Evolutionary conservation across 2,113 vertebrate species (phyloP).

Genomic region (Phoenicopterus ruber): DNA sequence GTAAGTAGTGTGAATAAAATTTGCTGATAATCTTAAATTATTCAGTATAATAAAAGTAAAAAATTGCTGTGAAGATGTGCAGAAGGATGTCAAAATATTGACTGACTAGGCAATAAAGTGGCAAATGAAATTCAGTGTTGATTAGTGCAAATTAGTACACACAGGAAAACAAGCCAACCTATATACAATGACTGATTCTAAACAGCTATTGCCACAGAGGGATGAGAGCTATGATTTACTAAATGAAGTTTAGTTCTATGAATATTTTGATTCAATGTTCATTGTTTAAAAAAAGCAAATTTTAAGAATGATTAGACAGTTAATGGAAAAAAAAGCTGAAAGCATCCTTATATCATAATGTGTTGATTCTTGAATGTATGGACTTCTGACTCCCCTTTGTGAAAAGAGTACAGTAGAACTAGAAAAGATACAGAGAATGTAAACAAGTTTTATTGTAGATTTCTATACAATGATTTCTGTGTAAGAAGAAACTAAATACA

Average conservation of each 20-base stretch:
- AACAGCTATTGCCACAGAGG: background rate
- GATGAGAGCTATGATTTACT: background rate
- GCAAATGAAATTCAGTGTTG: background rate
- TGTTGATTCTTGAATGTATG: background rate
- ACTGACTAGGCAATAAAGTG: background rate
- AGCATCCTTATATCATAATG: background rate
- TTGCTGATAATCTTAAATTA: background rate
- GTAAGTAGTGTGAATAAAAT: background rate
- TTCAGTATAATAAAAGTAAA: background rate
- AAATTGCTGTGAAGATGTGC: background rate
- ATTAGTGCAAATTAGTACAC: background rate
- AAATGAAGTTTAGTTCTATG: background rate
- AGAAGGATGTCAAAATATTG: conserved; percentile 20
- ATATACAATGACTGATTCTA: background rate
- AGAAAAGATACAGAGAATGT: background rate
- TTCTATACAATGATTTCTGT: background rate
- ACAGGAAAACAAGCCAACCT: background rate
- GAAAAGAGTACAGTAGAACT: background rate
- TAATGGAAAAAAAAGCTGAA: background rate
- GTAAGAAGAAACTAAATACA: background rate
- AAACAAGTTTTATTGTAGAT: background rate
- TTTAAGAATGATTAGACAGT: background rate
- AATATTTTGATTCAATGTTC: background rate
- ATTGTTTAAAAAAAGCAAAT: background rate
- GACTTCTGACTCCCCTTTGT: background rate